A percentile compares a stretch with the other conserved stretches of the same genome.
Conservation (phyloP, 92 coral and sea anemone species). For the Desmophyllum pertusum region DNA sequence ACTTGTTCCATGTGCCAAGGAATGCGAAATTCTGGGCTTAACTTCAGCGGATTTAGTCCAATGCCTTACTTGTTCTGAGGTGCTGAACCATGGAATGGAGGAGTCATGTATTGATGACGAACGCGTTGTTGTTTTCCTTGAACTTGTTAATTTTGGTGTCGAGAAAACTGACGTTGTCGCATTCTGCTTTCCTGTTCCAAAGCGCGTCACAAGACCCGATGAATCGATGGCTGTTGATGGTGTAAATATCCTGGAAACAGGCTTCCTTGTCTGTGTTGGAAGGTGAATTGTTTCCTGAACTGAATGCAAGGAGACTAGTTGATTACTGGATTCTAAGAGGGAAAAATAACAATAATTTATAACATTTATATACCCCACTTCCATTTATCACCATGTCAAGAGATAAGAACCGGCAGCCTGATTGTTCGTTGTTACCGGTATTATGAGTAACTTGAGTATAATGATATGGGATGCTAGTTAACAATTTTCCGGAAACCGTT, state of each 20-base stretch:
- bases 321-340: not conserved
- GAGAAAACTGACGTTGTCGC: not conserved
- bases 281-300: not conserved
- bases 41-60: not conserved
- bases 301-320: not conserved
- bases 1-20: not conserved
- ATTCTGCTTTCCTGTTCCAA: not conserved
- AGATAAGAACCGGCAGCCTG: no score
- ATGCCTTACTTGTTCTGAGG: not conserved
- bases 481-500: no score
- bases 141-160: not conserved
- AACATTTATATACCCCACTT: not conserved
- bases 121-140: no score
- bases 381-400: not conserved
- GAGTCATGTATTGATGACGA: not conserved
- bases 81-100: not conserved
- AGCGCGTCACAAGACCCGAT: not conserved
- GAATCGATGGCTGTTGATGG: not conserved
- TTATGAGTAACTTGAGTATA: no score
- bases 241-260: not conserved
- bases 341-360: not conserved
- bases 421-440: no score
- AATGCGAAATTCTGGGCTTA: not conserved
- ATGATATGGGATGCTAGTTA: no score
- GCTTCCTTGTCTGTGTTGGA: not conserved